Conservation (phyloP, 2,888 invertebrate genomes). For the Drosophila neonasuta region DNA sequence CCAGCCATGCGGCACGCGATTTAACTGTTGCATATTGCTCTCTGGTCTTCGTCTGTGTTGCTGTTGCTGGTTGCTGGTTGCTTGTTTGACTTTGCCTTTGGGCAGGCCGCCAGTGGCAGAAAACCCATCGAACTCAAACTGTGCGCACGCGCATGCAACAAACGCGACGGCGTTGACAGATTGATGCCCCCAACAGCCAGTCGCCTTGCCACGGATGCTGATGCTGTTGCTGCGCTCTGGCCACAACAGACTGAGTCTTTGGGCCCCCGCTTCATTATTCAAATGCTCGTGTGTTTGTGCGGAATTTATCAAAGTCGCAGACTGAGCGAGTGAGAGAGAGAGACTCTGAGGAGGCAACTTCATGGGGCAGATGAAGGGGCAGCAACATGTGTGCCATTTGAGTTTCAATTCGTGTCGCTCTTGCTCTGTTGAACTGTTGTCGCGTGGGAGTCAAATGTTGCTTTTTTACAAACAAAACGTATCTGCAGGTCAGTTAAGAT, state of each 20-base stretch:
- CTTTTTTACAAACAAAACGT: slow-evolving; percentile 57
- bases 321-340: too few relatives aligned
- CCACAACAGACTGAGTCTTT: neutral
- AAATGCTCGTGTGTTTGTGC: slow-evolving; percentile 66
- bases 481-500: slow-evolving; percentile 73
- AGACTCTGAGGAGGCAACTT: slow-evolving; percentile 26
- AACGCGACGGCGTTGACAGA: slow-evolving; percentile 75
- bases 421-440: slow-evolving; percentile 38
- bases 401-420: slow-evolving; percentile 54
- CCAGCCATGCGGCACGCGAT: slow-evolving; percentile 67
- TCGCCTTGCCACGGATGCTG: slow-evolving; percentile 29
- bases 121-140: slow-evolving; percentile 80
- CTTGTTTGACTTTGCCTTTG: slow-evolving; percentile 47
- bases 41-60: slow-evolving; percentile 17
- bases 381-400: slow-evolving; percentile 56
- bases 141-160: slow-evolving; percentile 78
- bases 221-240: slow-evolving; percentile 4
- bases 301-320: slow-evolving; percentile 75
- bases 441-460: slow-evolving; percentile 77
- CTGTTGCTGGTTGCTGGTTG: slow-evolving; percentile 26
- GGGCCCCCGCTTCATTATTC: slow-evolving; percentile 78
- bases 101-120: slow-evolving; percentile 75
- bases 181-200: slow-evolving; percentile 69
- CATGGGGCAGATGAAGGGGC: neutral
- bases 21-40: slow-evolving; percentile 55